Percentiles rank a stretch among this genome's conserved stretches.
These are phyloP conservation scores for Xenus cinereus DNA, from an alignment of 2,113 vertebrate species.

Conservation along the genomic window DNA sequence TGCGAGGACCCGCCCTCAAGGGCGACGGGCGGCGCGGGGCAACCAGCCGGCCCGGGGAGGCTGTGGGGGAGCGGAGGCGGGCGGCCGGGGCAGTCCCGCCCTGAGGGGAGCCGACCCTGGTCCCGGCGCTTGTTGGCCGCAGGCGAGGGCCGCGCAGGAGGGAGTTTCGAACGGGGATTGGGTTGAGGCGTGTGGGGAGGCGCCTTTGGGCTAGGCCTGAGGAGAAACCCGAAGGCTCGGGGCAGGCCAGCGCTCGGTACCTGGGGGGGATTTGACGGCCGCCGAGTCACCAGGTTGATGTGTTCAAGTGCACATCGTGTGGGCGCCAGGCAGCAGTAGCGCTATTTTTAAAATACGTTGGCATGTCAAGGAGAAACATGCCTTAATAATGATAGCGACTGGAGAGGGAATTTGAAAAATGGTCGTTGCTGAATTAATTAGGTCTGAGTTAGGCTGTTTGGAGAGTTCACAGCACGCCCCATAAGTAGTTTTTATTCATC, in stretches of 20 bases:
- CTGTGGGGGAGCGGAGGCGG: rapidly evolving
- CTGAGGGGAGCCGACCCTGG: no score
- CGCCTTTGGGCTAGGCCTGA: no score
- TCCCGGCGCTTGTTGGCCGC: no score
- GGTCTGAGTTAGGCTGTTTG: rapidly evolving
- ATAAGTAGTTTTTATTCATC: background rate
- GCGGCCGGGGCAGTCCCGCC: no score
- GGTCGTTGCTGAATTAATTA: background rate
- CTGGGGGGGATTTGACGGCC: background rate
- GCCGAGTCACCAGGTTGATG: rapidly evolving
- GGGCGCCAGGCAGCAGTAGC: no score
- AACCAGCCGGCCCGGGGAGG: rapidly evolving
- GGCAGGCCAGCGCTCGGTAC: rapidly evolving
- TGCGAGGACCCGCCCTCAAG: rapidly evolving
- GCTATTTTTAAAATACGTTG: background rate
- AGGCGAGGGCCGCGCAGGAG: background rate
- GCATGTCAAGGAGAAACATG: rapidly evolving
- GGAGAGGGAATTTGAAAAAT: background rate
- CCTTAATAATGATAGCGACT: background rate
- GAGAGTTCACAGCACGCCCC: rapidly evolving
- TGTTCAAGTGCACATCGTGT: rapidly evolving
- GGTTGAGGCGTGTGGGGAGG: background rate
- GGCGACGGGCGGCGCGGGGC: rapidly evolving
- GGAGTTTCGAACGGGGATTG: background rate
- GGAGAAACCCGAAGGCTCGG: background rate